Evolutionary conservation across 2,797 vertebrate species (phyloP), one percentile per base, ranked within the genome.

Genomic region (Falco novaeseelandiae): DNA sequence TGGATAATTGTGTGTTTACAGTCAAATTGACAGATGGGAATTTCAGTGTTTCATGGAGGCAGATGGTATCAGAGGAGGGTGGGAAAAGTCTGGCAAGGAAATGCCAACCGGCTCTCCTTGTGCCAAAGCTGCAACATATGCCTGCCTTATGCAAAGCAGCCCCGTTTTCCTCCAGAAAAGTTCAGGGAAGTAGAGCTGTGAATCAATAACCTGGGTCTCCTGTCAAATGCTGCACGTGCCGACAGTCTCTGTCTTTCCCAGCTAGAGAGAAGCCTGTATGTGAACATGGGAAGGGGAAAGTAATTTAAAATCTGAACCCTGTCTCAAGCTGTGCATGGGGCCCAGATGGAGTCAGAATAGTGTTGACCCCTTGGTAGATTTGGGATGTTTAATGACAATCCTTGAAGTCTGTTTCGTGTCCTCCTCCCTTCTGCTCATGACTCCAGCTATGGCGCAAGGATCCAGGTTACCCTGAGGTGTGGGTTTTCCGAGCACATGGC

Each of bases 51-150:
- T 94, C 91, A 22, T 3, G 4, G 89, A 96, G 95, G 94, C 96
- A 97, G 96, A 97, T 96, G 96, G 96, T 77, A 93, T 90, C 94
- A 96, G 97, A 96, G 96, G 94, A 97, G 95, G 93, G 94, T 96
- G 95, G 91, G 81, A 96, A 90, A 81, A 94, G 79, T 90, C 95
- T 90, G 81, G 87, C 89, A 96, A 79, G 63, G 84, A 85, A 83
- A 94, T 44, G 54, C 59, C 83, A 83, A 97, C 76, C 52, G 1
- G 44, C 93, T 97, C 88, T 83, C 38, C 92, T 81, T 27, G 30
- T 97, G 96, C 97, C 96, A 97, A 96, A 97, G 95, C 92, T 71
- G 55, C 88, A 97, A 87, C 97, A 97, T 97, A 97, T 97, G 96
- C 95, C 96, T 96, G 96, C 96, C 97, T 97, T 97, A 96, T 97